Conservation (phyloP, 1,140 invertebrate species). For the Tetramorium parvispinum region DNA sequence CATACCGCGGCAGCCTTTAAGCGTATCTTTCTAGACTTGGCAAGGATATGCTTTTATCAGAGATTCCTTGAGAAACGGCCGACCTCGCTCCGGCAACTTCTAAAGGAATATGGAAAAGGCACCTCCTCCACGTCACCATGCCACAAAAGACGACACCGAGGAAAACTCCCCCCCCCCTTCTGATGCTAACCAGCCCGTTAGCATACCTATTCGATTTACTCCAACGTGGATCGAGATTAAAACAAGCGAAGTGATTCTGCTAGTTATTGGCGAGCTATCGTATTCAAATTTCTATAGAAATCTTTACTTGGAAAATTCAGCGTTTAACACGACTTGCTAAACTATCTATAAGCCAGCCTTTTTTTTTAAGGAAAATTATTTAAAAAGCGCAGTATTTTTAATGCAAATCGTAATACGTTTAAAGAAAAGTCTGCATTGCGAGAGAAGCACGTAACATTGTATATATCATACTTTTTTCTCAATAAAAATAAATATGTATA, state of each 20-base stretch:
- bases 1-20: constrained; percentile 63
- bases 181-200: constrained; percentile 42
- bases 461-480: background rate
- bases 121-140: constrained; percentile 30
- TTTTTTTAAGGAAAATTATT: background rate
- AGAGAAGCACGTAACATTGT: background rate
- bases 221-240: constrained; percentile 14
- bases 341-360: too few species aligned
- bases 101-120: constrained; percentile 62
- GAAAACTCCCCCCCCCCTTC: background rate
- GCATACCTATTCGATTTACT: constrained; percentile 30
- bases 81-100: constrained; percentile 29
- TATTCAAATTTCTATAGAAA: background rate
- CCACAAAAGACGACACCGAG: constrained; percentile 51
- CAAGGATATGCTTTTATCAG: constrained; percentile 73
- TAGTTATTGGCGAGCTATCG: constrained; percentile 11
- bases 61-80: constrained; percentile 64
- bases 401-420: background rate
- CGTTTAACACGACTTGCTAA: background rate
- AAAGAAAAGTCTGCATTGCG: background rate
- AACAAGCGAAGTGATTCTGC: constrained; percentile 29
- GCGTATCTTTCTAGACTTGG: constrained; percentile 68
- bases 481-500: background rate
- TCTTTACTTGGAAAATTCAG: background rate
- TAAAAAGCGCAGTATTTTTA: background rate